Percentiles rank a stretch among this genome's conserved stretches.
Evolutionary conservation across 2,888 invertebrate genomes (phyloP).

Genomic region (Glyphotaelius pellucidus): DNA sequence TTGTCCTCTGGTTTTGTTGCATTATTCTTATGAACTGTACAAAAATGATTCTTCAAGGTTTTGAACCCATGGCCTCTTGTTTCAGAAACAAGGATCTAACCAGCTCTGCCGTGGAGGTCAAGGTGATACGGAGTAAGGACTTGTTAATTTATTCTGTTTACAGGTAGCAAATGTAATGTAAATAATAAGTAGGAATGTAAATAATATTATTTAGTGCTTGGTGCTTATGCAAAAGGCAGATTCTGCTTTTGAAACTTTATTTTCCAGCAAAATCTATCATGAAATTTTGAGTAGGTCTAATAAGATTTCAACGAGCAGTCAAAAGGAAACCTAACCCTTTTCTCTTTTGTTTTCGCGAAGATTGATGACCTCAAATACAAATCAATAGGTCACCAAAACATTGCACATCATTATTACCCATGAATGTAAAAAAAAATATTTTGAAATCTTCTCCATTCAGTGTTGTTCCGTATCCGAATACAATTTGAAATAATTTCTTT

Average conservation of each 20-base stretch:
- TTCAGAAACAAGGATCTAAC: neutral
- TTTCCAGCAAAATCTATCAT: neutral
- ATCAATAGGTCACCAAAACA: neutral
- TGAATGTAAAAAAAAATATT: neutral
- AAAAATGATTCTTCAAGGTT: no score
- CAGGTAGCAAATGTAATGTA: neutral
- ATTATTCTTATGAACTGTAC: no score
- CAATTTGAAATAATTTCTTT: no score
- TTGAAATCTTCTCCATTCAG: no score
- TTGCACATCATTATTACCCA: neutral
- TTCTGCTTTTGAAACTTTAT: neutral
- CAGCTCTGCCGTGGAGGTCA: neutral
- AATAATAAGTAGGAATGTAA: no score
- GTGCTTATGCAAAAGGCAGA: neutral
- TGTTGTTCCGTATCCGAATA: no score
- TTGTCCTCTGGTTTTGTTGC: no score
- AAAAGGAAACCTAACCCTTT: neutral
- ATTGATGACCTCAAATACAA: neutral
- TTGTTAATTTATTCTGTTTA: neutral
- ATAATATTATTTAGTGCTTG: no score
- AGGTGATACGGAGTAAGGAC: neutral
- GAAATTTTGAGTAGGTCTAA: neutral
- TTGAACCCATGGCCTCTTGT: no score
- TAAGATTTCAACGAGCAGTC: constrained; percentile 22
- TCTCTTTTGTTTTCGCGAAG: neutral